These are phyloP conservation scores for Drosophila bocqueti DNA, from an alignment of 1,140 invertebrate species.

Conservation along the genomic window DNA sequence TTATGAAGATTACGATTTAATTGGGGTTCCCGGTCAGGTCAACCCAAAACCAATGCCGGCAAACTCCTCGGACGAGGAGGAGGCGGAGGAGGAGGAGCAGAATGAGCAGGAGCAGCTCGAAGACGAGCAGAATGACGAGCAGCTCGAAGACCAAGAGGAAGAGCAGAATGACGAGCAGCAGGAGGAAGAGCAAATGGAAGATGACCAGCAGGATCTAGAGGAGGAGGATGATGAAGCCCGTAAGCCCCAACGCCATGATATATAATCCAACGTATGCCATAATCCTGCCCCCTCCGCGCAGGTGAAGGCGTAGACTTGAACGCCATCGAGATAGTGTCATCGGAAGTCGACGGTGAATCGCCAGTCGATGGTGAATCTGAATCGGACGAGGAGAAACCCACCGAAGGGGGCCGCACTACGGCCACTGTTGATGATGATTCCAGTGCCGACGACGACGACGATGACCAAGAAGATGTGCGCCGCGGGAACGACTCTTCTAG, in stretches of 20 bases:
- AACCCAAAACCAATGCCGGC: not conserved
- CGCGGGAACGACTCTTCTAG: not conserved
- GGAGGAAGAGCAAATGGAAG: too few species aligned
- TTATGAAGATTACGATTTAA: conserved; percentile 1
- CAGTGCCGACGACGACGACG: not conserved
- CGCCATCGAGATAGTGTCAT: conserved; percentile 17
- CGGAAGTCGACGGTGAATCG: not conserved
- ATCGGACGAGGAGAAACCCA: not conserved
- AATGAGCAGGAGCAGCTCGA: not conserved
- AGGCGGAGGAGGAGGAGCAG: too few species aligned
- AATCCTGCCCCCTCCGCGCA: not conserved
- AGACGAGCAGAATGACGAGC: not conserved
- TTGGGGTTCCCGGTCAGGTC: conserved; percentile 1
- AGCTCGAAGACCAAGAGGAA: too few species aligned
- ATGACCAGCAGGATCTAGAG: too few species aligned
- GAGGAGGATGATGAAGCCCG: not conserved
- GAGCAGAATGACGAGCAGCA: not conserved
- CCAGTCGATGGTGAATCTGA: too few species aligned
- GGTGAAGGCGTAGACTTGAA: not conserved
- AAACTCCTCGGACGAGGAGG: not conserved
- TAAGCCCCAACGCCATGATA: not conserved
- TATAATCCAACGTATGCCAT: not conserved
- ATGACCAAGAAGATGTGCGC: not conserved
- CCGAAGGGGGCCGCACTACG: not conserved
- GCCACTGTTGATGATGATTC: not conserved